These are phyloP conservation scores for Emberiza fucata DNA, from an alignment of 2,113 vertebrate species.

Conservation along the genomic window DNA sequence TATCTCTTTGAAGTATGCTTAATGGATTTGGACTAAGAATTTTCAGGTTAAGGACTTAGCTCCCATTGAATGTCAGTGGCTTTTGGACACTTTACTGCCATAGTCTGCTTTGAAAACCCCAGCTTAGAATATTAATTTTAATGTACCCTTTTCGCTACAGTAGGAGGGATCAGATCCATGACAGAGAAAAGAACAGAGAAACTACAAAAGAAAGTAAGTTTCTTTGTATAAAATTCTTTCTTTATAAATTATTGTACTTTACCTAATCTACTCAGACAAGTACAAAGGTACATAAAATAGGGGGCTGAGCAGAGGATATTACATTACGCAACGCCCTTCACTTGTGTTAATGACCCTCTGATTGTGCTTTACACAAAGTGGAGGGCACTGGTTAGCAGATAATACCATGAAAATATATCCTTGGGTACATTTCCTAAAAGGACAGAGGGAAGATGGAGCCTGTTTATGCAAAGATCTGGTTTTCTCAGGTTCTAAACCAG, in stretches of 20 bases:
- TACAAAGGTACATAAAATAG: neutral
- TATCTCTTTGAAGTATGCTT: conserved; percentile 21
- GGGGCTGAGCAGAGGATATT: neutral
- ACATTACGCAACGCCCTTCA: neutral
- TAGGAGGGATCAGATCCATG: neutral
- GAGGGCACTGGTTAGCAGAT: neutral
- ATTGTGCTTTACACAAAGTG: neutral
- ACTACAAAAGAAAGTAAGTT: neutral
- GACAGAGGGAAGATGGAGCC: neutral
- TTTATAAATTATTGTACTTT: neutral
- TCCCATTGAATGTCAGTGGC: neutral
- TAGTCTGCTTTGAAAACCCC: conserved; percentile 32
- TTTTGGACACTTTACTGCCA: neutral
- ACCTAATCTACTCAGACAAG: neutral
- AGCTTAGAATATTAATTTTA: conserved; percentile 25
- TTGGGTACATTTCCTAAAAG: neutral
- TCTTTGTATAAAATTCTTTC: neutral
- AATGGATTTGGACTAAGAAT: conserved; percentile 28
- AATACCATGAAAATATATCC: neutral
- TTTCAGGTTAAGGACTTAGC: conserved; percentile 23
- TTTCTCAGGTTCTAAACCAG: conserved; percentile 7
- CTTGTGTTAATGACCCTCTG: neutral
- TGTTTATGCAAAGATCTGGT: neutral
- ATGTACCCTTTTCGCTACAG: neutral
- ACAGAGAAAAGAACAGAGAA: neutral